Percentiles rank a stretch among this genome's conserved stretches.
phyloP scores from a whole-genome alignment of 1,140 invertebrate genomes.

The Cepaea nemoralis region DNA sequence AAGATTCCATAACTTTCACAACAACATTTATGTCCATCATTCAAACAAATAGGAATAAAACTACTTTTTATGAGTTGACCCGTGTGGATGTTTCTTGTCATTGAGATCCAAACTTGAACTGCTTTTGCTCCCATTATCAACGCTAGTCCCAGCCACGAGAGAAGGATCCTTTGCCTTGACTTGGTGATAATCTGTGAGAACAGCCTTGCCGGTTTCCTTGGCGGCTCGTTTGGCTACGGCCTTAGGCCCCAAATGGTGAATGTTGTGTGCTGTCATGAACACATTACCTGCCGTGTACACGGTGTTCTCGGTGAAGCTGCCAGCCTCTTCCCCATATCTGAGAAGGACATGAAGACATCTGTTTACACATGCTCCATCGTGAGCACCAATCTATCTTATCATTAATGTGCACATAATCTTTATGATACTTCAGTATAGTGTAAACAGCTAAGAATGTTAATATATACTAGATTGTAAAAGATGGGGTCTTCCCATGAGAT shows the following conservation, averaged over 20 bases:
- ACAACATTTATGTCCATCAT: too few relatives aligned
- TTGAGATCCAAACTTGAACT: not conserved
- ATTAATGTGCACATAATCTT: too few relatives aligned
- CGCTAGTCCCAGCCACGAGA: not conserved
- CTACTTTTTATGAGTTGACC: too few relatives aligned
- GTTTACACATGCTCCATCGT: not conserved
- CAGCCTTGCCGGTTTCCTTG: slow-evolving; percentile 78
- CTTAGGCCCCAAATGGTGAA: slow-evolving; percentile 77
- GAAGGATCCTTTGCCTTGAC: not conserved
- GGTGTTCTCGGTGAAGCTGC: slow-evolving; percentile 75
- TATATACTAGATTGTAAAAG: too few relatives aligned
- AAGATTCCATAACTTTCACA: too few relatives aligned
- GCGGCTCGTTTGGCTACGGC: slow-evolving; percentile 78
- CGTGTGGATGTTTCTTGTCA: not conserved
- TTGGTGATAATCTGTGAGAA: slow-evolving; percentile 52
- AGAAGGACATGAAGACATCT: not conserved
- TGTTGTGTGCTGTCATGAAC: slow-evolving; percentile 76
- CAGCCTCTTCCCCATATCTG: slow-evolving; percentile 78
- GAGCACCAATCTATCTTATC: too few relatives aligned
- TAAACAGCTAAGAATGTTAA: too few relatives aligned
- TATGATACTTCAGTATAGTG: too few relatives aligned
- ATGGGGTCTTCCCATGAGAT: too few relatives aligned
- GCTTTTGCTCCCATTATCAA: not conserved
- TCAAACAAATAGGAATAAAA: too few relatives aligned
- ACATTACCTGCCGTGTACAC: slow-evolving; percentile 79